Conservation (phyloP, 2,888 invertebrate species). For the Philhelius pedissequus region DNA sequence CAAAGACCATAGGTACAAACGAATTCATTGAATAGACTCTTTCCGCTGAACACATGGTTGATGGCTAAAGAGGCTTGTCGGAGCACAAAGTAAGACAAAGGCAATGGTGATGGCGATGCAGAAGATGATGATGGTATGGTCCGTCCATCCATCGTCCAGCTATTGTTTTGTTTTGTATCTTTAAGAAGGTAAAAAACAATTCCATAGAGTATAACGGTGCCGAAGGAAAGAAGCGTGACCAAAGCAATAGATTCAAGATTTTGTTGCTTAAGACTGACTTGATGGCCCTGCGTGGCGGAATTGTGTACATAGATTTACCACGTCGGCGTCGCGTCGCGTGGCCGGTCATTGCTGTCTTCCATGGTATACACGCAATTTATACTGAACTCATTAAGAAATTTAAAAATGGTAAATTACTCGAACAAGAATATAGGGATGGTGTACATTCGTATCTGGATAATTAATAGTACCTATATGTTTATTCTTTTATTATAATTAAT, state of each 20-base stretch:
- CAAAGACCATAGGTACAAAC: slow-evolving; percentile 41
- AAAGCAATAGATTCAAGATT: slow-evolving; percentile 64
- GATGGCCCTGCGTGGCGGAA: neutral
- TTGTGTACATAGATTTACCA: slow-evolving; percentile 10
- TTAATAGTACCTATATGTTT: neutral
- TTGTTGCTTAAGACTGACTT: slow-evolving; percentile 47
- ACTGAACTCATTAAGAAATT: slow-evolving; percentile 31
- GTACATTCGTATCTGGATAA: neutral
- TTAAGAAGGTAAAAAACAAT: slow-evolving; percentile 21
- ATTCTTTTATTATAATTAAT: neutral
- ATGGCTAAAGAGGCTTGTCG: neutral
- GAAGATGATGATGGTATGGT: neutral
- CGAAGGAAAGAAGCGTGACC: slow-evolving; percentile 58
- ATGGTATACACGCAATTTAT: slow-evolving; percentile 28
- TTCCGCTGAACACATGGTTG: slow-evolving; percentile 1
- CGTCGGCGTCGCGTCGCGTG: neutral
- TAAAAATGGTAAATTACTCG: neutral
- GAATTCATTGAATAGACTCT: neutral
- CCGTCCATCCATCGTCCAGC: slow-evolving; percentile 1
- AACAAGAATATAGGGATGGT: neutral
- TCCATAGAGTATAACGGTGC: slow-evolving; percentile 31
- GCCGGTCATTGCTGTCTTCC: neutral
- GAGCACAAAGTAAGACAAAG: neutral
- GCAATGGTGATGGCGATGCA: neutral
- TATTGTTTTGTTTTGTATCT: slow-evolving; percentile 39